Base-by-base conservation (phyloP, 2,113 vertebrate species). In the Pangasianodon hypophthalmus region DNA sequence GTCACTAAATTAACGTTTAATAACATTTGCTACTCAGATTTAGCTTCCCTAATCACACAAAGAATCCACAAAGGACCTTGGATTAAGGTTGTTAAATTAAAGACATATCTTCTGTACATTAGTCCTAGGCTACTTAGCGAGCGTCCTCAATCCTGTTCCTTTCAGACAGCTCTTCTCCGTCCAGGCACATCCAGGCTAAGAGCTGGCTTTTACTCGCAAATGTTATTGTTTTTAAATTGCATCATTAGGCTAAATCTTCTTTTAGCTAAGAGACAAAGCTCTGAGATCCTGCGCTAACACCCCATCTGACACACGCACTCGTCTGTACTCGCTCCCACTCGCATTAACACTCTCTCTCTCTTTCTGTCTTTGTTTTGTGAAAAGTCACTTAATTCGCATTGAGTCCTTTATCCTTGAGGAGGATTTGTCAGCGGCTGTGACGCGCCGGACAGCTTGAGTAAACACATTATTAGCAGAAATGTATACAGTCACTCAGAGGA, bases 191-290 rank as follows among this genome's bases (percentile, higher is more conserved):
- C 88, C 87, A 50, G 85, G 89, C 88, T 92, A 91, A 93, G 88
- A 89, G 84, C 88, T 88, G 62, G 64, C 91, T 87, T 87, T 92
- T 82, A 79, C 85, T 90, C 64, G 84, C 89, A 90, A 92, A 86
- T 89, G 91, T 92, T 90, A 91, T 90, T 94, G 92, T 94, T 93
- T 93, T 93, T 91, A 92, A 91, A 93, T 91, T 85, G 84, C 86
- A 82, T 92, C 92, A 91, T 92, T 92, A 93, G 86, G 71, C 86
- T 92, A 92, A 91, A 92, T 92, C 90, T 91, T 58, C 89, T 89
- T 91, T 91, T 91, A 86, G 69, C 86, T 73, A 86, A 84, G 69
- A 80, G 81, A 64, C 80, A 89, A 67, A 86, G 54, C 64, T 79
- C 21, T 26, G 54, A 56, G 54, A 87, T 81, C 75, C 77, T 52